These are phyloP conservation scores for Parazoanthus atlanticus DNA, from an alignment of 92 coral and sea anemone species.

Conservation along the genomic window DNA sequence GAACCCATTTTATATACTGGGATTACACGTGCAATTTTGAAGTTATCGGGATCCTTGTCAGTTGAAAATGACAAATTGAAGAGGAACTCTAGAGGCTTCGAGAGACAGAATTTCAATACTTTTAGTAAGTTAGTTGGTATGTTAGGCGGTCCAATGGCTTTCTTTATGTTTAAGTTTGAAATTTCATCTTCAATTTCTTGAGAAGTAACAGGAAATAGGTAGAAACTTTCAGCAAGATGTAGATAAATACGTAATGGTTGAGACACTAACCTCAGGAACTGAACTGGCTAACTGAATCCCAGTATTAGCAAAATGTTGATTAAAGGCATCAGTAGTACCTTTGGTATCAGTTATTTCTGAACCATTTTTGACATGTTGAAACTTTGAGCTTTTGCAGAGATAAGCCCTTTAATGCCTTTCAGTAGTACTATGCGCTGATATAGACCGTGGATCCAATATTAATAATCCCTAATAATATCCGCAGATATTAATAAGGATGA, in stretches of 20 bases:
- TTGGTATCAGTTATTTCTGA: slow-evolving; percentile 43
- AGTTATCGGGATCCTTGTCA: slow-evolving; percentile 28
- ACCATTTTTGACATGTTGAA: slow-evolving; percentile 38
- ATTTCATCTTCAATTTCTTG: too few relatives aligned
- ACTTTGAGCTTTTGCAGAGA: slow-evolving; percentile 23
- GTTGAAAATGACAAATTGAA: slow-evolving; percentile 8
- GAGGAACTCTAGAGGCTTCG: slow-evolving; percentile 15
- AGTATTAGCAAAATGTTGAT: slow-evolving; percentile 47
- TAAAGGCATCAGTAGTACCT: slow-evolving; percentile 52
- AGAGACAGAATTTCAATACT: slow-evolving; percentile 6
- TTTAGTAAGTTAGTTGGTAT: slow-evolving; percentile 40
- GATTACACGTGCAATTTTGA: slow-evolving; percentile 38
- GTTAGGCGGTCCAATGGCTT: slow-evolving; percentile 36
- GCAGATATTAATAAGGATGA: too few relatives aligned
- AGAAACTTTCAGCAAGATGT: slow-evolving; percentile 35
- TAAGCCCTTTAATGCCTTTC: slow-evolving; percentile 48
- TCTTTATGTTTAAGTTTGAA: too few relatives aligned
- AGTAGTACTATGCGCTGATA: too few relatives aligned
- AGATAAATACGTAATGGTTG: slow-evolving; percentile 34
- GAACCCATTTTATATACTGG: slow-evolving; percentile 37
- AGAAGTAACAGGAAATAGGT: slow-evolving; percentile 47
- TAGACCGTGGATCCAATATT: too few relatives aligned
- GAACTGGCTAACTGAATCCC: slow-evolving; percentile 41
- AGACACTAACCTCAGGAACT: slow-evolving; percentile 39
- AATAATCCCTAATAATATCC: too few relatives aligned